Base-by-base conservation (phyloP, 2,888 invertebrate genomes). In the Mamestra brassicae region DNA sequence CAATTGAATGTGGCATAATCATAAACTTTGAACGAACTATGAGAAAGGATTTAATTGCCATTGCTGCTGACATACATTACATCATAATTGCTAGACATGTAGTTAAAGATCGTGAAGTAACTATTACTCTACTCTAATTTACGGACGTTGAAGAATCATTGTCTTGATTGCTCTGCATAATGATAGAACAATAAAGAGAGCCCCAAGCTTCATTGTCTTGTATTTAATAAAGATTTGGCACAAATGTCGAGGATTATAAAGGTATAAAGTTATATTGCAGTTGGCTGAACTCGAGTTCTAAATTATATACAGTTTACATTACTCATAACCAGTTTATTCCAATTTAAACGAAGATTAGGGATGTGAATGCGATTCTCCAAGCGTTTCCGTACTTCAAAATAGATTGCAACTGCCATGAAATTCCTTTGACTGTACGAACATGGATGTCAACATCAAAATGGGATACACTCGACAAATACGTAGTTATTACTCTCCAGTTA, bases 371-470 rank as follows among this genome's bases (percentile, higher is more conserved):
- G 50, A 65, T 83, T 47, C 58, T 73, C 60, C 38, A 73, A 70
- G 45, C 11, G n/a, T 74, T 66, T 76, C 61, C 60, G 64, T 55
- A 62, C 38, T 69, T 42, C 65, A 57, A 77, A 84, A 81, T 73
- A 80, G 67, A 71, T 54, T 71, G 62, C 45, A 71, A 77, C 61
- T 62, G 58, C 62, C 50, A 60, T 66, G 47, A 67, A 85, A 79
- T 74, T 82, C 71, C 72, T 71, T 68, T 38, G 57, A 66, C 42
- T 70, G 47, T 63, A 58, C 55, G n/a, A 58, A 72, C 76, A 72
- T 83, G 72, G 85, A 85, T 74, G 76, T 83, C 76, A 80, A 65
- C 64, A 75, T 76, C 62, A 64, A 73, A 80, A 78, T 66, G 71
- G 36, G 54, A 71, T 62, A 71, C 57, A 74, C 42, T 60, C 55